Evolutionary conservation across 1,140 invertebrate genomes (phyloP).

Genomic region (Oncopodura yosiiana): DNA sequence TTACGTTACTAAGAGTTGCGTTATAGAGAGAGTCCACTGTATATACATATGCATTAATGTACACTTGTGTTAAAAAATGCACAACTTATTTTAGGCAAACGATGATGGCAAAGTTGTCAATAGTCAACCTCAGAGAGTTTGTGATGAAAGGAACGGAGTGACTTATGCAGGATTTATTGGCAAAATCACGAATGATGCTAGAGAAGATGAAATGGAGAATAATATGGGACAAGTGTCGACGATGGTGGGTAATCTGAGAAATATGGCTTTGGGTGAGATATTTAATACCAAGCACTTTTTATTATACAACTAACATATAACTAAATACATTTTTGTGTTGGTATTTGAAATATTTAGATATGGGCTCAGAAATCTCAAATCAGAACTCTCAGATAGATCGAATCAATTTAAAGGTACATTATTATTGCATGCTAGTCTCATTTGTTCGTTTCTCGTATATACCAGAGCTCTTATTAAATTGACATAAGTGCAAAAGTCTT

Average conservation of each 20-base stretch:
- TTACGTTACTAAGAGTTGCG: too few species aligned
- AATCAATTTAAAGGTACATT: slow-evolving; percentile 51
- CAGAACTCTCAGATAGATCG: slow-evolving; percentile 55
- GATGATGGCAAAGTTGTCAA: slow-evolving; percentile 97
- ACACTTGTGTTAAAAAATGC: too few species aligned
- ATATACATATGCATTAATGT: too few species aligned
- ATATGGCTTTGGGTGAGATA: slow-evolving; percentile 53
- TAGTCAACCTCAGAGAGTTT: slow-evolving; percentile 90
- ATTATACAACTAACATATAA: too few species aligned
- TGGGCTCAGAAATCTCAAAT: slow-evolving; percentile 48
- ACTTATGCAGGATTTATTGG: slow-evolving; percentile 87
- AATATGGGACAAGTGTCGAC: slow-evolving; percentile 49
- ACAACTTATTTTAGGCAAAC: too few species aligned
- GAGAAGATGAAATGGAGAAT: slow-evolving; percentile 43
- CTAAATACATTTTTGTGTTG: too few species aligned
- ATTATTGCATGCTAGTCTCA: background rate
- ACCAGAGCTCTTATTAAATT: background rate
- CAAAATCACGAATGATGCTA: slow-evolving; percentile 42
- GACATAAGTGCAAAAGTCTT: background rate
- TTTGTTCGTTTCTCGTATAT: background rate
- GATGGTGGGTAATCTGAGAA: slow-evolving; percentile 57
- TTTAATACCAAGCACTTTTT: background rate
- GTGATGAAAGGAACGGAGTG: slow-evolving; percentile 86
- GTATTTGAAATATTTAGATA: too few species aligned
- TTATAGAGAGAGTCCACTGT: too few species aligned